Conservation (phyloP, 2,888 invertebrate genomes). For the Aphidoletes aphidimyza region DNA sequence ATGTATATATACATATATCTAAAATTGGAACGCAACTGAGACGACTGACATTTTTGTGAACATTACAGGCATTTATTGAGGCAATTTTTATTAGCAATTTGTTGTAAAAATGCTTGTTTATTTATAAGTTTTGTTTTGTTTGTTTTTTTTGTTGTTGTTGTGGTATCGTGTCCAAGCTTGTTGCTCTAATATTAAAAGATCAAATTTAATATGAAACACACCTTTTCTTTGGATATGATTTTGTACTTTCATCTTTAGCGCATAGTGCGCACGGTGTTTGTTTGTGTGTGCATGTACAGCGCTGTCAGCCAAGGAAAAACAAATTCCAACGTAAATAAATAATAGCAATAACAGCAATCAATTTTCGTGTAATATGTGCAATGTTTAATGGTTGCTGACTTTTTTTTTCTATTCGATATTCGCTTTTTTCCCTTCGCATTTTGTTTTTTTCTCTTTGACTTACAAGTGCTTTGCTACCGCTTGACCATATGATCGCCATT, state of each 20-base stretch:
- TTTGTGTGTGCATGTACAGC: too few relatives aligned
- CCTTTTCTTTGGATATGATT: conserved; percentile 14
- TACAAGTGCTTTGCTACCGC: conserved; percentile 1
- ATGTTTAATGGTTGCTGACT: not conserved
- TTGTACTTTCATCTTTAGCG: conserved; percentile 40
- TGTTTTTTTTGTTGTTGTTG: not conserved
- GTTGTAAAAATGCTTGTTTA: conserved; percentile 13
- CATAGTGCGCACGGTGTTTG: too few relatives aligned
- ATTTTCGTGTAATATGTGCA: not conserved
- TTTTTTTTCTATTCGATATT: not conserved
- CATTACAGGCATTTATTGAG: conserved; percentile 9
- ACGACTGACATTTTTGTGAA: not conserved
- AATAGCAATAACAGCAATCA: not conserved
- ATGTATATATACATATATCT: not conserved
- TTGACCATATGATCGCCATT: conserved; percentile 21
- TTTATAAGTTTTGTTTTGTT: not conserved
- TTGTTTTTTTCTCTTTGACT: not conserved
- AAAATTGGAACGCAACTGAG: not conserved
- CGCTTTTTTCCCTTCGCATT: not conserved
- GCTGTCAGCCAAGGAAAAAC: too few relatives aligned
- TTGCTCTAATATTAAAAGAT: not conserved
- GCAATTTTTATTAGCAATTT: conserved; percentile 33
- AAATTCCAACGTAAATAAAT: not conserved
- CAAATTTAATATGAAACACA: conserved; percentile 31
- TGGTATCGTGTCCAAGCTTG: not conserved